Evolutionary conservation across 1,140 invertebrate genomes (phyloP), one percentile per base, ranked within the genome.

Genomic region (Metopolophium dirhodum): DNA sequence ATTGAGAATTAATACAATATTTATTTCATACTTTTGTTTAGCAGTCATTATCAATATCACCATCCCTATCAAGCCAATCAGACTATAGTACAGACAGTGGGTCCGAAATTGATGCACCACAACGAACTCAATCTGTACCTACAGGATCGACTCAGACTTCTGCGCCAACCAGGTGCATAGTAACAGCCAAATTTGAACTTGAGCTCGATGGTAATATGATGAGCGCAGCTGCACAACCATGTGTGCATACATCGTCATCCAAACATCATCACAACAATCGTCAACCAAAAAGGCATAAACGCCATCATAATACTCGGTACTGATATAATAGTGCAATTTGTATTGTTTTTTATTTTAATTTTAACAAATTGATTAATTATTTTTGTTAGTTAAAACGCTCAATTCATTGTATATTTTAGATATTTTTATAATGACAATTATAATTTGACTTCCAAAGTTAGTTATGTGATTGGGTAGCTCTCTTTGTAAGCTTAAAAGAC

Each of bases 401-500:
- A 93, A 93, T 35, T 68, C 26, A 45, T 45, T 68, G 37, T 41
- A 93, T 93, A 85, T 93, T 93, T 83, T 85, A 54, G 54, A 37
- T 86, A 93, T 93, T 93, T 91, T 86, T 93, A 41, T 54, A 85
- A 93, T 86, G 26, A 26, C 49, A 47, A 37, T 57, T 86, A 54
- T 35, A 68, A 77, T 51, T 85, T 51, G 41, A 90, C 89, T 93
- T 83, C 35, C 91, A 85, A 35, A 54, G 82, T 41, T 93, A 86
- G 91, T 93, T 93, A 85, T 93, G 35, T 86, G 37, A 85, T 93
- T 85, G 37, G 30, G 11, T 83, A 93, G 91, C 91, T 93, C 91
- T 93, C 91, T 93, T 83, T 93, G 91, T 93, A 93, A 86, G 91
- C 35, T 47, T 92, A 83, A 93, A 93, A 93, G 91, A 93, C 91